Evolutionary conservation across 92 coral and sea anemone species (phyloP).

Genomic region (Zoanthus solanderi): DNA sequence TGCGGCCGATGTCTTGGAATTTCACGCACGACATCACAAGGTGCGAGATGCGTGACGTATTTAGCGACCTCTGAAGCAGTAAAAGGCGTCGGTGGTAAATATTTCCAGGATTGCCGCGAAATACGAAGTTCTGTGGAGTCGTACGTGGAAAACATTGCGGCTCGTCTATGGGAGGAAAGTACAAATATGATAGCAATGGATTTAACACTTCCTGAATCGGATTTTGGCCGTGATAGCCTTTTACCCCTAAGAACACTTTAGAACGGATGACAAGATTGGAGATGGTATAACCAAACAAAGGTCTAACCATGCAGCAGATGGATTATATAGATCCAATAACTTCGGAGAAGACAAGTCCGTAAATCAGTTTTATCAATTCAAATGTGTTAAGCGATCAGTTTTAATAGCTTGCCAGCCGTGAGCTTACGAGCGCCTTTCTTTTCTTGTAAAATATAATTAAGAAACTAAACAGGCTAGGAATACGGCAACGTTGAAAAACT

Average conservation of each 20-base stretch:
- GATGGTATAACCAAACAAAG: background rate
- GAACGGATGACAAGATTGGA: background rate
- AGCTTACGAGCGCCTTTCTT: too few species aligned
- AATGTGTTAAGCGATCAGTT: too few species aligned
- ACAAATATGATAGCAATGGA: conserved; percentile 31
- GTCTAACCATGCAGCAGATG: background rate
- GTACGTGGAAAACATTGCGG: conserved; percentile 42
- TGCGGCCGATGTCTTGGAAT: conserved; percentile 35
- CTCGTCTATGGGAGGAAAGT: conserved; percentile 64
- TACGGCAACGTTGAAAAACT: too few species aligned
- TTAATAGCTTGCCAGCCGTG: too few species aligned
- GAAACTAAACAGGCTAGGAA: too few species aligned
- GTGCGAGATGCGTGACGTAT: conserved; percentile 54
- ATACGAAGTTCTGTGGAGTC: conserved; percentile 41
- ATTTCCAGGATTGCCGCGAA: conserved; percentile 50
- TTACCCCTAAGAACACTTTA: conserved; percentile 44
- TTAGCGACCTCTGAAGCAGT: conserved; percentile 48
- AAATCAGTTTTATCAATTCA: too few species aligned
- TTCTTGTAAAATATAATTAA: too few species aligned
- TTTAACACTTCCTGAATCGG: conserved; percentile 13
- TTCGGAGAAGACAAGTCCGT: too few species aligned
- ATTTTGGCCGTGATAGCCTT: conserved; percentile 36
- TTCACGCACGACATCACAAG: conserved; percentile 42
- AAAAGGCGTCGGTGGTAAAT: conserved; percentile 58
- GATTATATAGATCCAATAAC: background rate